Evolutionary conservation across 2,888 invertebrate species (phyloP).

Genomic region (Spialia ferax): DNA sequence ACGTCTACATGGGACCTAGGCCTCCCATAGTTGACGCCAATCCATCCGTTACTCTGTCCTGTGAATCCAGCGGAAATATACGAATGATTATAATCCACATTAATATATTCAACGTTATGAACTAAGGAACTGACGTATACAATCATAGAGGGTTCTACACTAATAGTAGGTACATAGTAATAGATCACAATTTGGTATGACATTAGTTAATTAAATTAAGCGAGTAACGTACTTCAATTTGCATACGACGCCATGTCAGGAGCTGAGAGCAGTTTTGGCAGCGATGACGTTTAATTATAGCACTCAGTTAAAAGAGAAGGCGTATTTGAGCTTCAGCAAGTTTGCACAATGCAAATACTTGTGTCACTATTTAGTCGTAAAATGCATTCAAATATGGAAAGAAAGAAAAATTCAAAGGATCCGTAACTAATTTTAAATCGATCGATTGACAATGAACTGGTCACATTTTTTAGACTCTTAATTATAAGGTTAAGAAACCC

Average conservation of each 20-base stretch:
- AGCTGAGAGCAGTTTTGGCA: conserved; percentile 17
- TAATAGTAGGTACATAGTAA: conserved; percentile 36
- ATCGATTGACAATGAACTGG: too few relatives aligned
- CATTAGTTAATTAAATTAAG: conserved; percentile 46
- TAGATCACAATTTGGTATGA: conserved; percentile 50
- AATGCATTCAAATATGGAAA: too few relatives aligned
- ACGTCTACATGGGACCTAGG: too few relatives aligned
- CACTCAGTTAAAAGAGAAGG: not conserved
- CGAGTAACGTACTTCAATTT: conserved; percentile 24
- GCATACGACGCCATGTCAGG: conserved; percentile 9
- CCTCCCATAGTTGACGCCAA: too few relatives aligned
- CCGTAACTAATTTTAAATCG: too few relatives aligned
- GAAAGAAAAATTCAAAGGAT: too few relatives aligned
- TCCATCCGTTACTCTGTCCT: too few relatives aligned
- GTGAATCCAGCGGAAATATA: too few relatives aligned
- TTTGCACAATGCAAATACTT: not conserved
- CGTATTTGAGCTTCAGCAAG: not conserved
- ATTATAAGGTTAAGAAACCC: too few relatives aligned
- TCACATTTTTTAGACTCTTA: too few relatives aligned
- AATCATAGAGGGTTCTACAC: not conserved
- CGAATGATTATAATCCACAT: too few relatives aligned
- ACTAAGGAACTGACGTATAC: not conserved
- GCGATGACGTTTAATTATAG: conserved; percentile 1
- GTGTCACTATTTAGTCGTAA: not conserved
- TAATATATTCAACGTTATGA: not conserved